Evolutionary conservation across 1,140 invertebrate species (phyloP), one percentile per base, ranked within the genome.

Genomic region (Ceratosolen fusciceps): DNA sequence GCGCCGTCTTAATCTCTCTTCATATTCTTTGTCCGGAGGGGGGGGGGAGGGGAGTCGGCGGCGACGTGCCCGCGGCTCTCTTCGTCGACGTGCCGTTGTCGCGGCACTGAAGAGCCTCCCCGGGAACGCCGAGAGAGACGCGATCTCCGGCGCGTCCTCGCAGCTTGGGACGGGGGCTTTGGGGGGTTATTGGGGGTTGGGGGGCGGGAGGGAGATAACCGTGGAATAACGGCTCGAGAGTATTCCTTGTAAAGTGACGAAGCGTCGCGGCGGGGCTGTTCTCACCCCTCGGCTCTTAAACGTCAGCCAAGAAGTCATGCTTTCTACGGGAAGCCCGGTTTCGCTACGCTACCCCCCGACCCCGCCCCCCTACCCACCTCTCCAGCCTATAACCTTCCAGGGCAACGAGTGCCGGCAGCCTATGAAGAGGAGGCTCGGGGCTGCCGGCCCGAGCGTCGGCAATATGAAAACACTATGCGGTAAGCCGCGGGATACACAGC

Each of bases 381-480:
- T n/a, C n/a, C n/a, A n/a, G n/a, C n/a, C n/a, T n/a, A n/a, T n/a
- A n/a, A n/a, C n/a, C n/a, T n/a, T n/a, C n/a, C n/a, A n/a, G n/a
- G n/a, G n/a, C n/a, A n/a, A n/a, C n/a, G n/a, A n/a, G n/a, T n/a
- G n/a, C n/a, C n/a, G n/a, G n/a, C n/a, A n/a, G n/a, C n/a, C n/a
- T n/a, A n/a, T n/a, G n/a, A n/a, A n/a, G n/a, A n/a, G n/a, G n/a
- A n/a, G n/a, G n/a, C n/a, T n/a, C n/a, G n/a, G n/a, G n/a, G 19
- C 14, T 71, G 9, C 2, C 47, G 56, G 16, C 62, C n/a, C n/a
- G 58, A 77, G 49, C 49, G 29, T 29, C 67, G 54, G 62, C 84
- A 83, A 88, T 87, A 88, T 87, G 87, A 88, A 87, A 88, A 88
- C 84, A 87, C 85, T 84, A 82, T 84, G 82, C 82, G 82, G 83